Conservation (phyloP, 1,140 invertebrate genomes). For the Meloidogyne floridensis region DNA sequence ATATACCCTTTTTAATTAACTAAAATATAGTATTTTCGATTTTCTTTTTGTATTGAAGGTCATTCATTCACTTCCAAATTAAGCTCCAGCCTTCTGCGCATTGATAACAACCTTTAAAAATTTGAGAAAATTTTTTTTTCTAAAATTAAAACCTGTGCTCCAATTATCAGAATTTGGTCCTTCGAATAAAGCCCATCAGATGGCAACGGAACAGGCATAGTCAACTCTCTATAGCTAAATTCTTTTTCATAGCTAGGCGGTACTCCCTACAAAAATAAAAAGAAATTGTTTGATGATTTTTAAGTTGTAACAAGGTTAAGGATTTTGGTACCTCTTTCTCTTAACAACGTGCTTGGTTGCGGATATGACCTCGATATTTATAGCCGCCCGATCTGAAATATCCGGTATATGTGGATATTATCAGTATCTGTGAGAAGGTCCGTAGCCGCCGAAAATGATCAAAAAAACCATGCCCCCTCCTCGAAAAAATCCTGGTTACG, state of each 20-base stretch:
- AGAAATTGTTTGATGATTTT: too few species aligned
- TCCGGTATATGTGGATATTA: too few species aligned
- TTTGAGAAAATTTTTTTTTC: neutral
- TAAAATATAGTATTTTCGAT: neutral
- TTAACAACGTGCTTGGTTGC: too few species aligned
- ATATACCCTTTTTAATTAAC: neutral
- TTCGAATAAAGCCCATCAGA: conserved; percentile 12
- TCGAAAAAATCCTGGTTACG: too few species aligned
- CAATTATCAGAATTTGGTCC: conserved; percentile 22
- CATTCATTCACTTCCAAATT: neutral
- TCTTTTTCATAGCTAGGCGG: conserved; percentile 9
- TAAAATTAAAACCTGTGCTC: conserved; percentile 16
- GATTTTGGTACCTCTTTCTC: too few species aligned
- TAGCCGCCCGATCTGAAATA: too few species aligned
- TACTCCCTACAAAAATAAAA: neutral
- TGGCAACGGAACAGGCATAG: conserved; percentile 6
- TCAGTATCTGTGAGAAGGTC: too few species aligned
- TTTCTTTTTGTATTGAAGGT: neutral
- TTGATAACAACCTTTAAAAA: neutral
- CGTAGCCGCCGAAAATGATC: too few species aligned
- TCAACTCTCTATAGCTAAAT: conserved; percentile 17
- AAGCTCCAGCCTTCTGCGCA: neutral
- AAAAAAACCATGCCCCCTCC: too few species aligned
- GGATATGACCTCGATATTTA: too few species aligned
- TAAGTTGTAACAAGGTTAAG: too few species aligned